Evolutionary conservation across 2,888 invertebrate genomes (phyloP), one percentile per base, ranked within the genome.

Genomic region (Zeuzera pyrina): DNA sequence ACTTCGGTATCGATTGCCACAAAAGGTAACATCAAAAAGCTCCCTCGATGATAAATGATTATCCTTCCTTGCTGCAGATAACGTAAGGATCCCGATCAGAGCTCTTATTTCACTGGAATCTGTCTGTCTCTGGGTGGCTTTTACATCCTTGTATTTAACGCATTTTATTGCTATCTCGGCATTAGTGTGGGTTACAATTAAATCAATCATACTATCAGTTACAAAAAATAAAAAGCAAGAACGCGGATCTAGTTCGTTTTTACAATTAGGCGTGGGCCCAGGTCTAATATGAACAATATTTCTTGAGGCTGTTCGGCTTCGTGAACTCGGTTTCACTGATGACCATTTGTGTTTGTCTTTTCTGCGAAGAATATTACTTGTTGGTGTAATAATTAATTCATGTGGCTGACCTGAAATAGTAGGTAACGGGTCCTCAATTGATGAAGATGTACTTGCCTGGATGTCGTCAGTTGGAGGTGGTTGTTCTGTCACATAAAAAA

Each of bases 11-110:
- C 23, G 23, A 23, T 23, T 23, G 10, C 29, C 16, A 29, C 29
- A 29, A 29, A 15, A 15, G 12, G 16, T 16, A 27, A 12, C n/a
- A 27, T 27, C 12, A 13, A 10, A 27, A 10, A 27, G 6, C 5
- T 12, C 13, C 6, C 5, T 27, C 14, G 11, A 27, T 12, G 4
- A 47, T 15, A 36, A 52, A 56, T 21, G 30, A 36, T 21, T 56
- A 25, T 12, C 55, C 38, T 42, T 55, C 48, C 44, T 58, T 48
- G 33, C 54, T 51, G 14, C 53, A 41, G n/a, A 46, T 51, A 10
- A 41, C 29, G 28, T 50, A 39, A 15, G 38, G 36, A n/a, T 34
- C 30, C 24, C 24, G 12, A 24, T 10, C 24, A 24, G 12, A 24
- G 24, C 24, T 24, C 24, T 8, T 8, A 24, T 11, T 24, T 24